Conservation (phyloP, 2,888 invertebrate genomes). For the Tiliacea citrago region DNA sequence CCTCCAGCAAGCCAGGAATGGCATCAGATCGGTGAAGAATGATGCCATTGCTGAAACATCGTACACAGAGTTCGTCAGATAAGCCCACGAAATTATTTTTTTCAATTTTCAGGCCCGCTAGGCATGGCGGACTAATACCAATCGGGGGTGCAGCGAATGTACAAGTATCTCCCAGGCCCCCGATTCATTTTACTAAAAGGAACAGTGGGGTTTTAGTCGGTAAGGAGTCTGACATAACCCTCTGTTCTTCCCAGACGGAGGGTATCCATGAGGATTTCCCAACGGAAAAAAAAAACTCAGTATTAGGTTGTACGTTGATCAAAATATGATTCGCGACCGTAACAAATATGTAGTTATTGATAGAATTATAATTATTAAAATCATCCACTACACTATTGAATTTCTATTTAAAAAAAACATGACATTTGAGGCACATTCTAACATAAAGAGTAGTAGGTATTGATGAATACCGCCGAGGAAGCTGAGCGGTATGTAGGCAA, state of each 20-base stretch:
- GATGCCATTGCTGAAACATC: conserved; percentile 92
- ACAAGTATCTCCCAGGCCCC: too few species aligned
- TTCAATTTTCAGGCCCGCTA: too few species aligned
- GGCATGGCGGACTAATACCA: too few species aligned
- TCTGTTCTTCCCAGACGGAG: too few species aligned
- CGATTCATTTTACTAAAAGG: too few species aligned
- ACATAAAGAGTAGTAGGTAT: not conserved
- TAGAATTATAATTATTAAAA: not conserved
- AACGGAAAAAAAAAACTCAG: too few species aligned
- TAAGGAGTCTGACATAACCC: too few species aligned
- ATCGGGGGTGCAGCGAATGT: too few species aligned
- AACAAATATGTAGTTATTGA: not conserved
- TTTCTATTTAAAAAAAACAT: not conserved
- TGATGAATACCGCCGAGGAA: not conserved
- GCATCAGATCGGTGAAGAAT: conserved; percentile 92
- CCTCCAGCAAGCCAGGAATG: conserved; percentile 92
- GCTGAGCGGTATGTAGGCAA: not conserved
- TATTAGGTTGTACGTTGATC: not conserved
- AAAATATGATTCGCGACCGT: not conserved
- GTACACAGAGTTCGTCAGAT: not conserved
- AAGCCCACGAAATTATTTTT: not conserved
- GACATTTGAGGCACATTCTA: not conserved
- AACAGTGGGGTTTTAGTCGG: too few species aligned
- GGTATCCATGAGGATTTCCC: too few species aligned
- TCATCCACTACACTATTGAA: not conserved